Base-by-base conservation (phyloP, 2,113 vertebrate genomes). In the Rafetus swinhoei region DNA sequence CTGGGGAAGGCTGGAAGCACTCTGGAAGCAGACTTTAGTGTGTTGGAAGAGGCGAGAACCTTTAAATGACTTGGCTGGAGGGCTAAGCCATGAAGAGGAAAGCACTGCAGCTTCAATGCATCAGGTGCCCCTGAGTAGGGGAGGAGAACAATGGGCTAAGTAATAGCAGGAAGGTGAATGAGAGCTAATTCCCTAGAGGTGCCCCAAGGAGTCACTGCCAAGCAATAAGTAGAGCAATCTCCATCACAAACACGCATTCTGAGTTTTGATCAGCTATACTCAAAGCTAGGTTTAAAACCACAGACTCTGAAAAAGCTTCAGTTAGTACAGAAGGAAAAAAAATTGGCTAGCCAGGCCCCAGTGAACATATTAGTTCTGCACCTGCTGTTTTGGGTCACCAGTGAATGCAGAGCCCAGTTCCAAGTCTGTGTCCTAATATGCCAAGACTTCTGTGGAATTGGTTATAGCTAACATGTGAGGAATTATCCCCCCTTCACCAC, bases 401-500 rank as follows among this genome's bases (percentile, higher is more conserved):
- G n/a, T 69, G 32, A 69, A 69, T 32, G 13, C 62, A 69, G 15
- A 18, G 18, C 15, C 7, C 32, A 69, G 62, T 69, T 69, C 32
- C 32, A 69, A 7, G 14, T 69, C 62, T 69, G 9, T 65, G 16
- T 32, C 62, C 62, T 65, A 65, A 69, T n/a, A 9, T 5, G 18
- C 86, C 14, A 14, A 3, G 0, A 55, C 11, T n/a, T 21, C 54
- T 25, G 5, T 9, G 32, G 35, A 5, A 82, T 29, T 69, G 88
- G 9, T 1, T 1, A 56, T 82, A 24, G 25, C 2, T 87, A 35
- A 27, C 74, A 10, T 12, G 7, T 65, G 27, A 21, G 29, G 69
- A 4, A 69, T 3, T 1, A 2, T 4, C 21, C 0, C 22, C 11
- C 72, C 22, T 77, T 7, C 2, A 25, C 29, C 7, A 12, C 14